Evolutionary conservation across 2,113 vertebrate species (phyloP).

Genomic region (Platysternon megacephalum): DNA sequence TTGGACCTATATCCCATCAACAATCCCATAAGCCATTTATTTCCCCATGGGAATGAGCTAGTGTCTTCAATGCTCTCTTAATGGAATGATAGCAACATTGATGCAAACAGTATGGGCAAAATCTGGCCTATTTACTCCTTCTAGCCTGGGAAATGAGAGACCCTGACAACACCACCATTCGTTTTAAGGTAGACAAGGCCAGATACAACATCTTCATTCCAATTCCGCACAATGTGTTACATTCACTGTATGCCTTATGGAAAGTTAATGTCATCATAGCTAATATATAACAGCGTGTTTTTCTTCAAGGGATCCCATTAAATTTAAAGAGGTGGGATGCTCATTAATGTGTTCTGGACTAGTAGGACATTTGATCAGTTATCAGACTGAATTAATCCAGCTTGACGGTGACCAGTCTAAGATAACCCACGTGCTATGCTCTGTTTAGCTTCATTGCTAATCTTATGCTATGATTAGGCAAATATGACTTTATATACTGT

Average conservation of each 20-base stretch:
- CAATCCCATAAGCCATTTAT: not conserved
- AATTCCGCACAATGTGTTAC: too few relatives aligned
- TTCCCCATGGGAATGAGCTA: not conserved
- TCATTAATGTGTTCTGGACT: not conserved
- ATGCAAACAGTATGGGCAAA: not conserved
- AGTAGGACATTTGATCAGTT: too few relatives aligned
- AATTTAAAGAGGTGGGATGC: not conserved
- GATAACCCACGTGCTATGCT: not conserved
- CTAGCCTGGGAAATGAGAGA: too few relatives aligned
- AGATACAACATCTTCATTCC: too few relatives aligned
- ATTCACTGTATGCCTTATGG: too few relatives aligned
- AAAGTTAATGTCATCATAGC: too few relatives aligned
- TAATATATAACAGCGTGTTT: too few relatives aligned
- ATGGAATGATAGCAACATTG: not conserved
- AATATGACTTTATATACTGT: not conserved
- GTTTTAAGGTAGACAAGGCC: too few relatives aligned
- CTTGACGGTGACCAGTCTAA: not conserved
- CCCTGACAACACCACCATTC: too few relatives aligned
- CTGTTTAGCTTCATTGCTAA: not conserved
- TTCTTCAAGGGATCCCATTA: too few relatives aligned
- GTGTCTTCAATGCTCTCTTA: not conserved
- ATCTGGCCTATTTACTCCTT: too few relatives aligned
- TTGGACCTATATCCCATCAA: not conserved
- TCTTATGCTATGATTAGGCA: rapidly evolving
- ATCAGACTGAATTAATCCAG: not conserved